A percentile compares a stretch with the other conserved stretches of the same genome.
Evolutionary conservation across 2,113 vertebrate genomes (phyloP).

Genomic region (Ctenodactylus gundi): DNA sequence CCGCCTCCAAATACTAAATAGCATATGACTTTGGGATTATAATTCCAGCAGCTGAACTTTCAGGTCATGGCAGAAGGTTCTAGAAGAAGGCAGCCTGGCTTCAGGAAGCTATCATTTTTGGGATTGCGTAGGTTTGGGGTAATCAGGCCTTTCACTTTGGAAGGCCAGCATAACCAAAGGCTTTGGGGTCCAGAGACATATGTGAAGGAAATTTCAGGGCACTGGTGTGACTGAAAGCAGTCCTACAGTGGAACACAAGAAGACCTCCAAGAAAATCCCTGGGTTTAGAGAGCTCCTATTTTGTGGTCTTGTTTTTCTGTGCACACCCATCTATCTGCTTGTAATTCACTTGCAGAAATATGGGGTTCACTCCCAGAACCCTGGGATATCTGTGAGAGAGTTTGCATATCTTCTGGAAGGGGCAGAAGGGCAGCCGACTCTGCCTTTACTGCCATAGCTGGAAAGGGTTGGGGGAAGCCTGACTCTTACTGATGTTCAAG

Average conservation of each 20-base stretch:
- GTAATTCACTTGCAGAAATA: background rate
- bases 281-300: background rate
- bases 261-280: background rate
- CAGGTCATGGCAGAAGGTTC: background rate
- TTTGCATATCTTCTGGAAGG: background rate
- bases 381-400: background rate
- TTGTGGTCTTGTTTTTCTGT: background rate
- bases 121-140: background rate
- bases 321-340: background rate
- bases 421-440: background rate
- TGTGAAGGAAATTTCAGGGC: background rate
- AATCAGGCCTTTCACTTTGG: background rate
- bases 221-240: background rate
- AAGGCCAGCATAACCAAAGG: background rate
- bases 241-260: background rate
- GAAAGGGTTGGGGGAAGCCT: background rate
- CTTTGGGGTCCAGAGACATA: background rate
- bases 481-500: background rate
- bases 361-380: background rate
- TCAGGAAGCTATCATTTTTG: background rate
- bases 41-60: background rate
- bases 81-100: background rate
- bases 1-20: background rate
- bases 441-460: background rate
- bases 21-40: no score